These are phyloP conservation scores for Cyphomyrmex costatus DNA, from an alignment of 1,140 invertebrate species.

Conservation along the genomic window DNA sequence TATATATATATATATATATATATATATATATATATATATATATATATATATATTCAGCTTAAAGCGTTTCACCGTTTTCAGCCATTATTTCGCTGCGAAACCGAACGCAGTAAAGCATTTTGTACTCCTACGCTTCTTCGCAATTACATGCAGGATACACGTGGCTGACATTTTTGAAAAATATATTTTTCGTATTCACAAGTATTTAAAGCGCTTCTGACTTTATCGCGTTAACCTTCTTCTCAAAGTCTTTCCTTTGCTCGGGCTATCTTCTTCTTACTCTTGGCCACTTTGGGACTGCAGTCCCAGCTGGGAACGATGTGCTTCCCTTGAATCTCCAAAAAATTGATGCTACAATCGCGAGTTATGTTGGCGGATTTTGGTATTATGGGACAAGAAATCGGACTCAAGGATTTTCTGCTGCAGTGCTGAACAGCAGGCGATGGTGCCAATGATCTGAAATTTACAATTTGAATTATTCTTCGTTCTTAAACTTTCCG, in stretches of 20 bases:
- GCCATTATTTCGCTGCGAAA: conserved; percentile 13
- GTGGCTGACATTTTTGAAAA: neutral
- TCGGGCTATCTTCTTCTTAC: conserved; percentile 50
- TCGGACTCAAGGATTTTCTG: conserved; percentile 81
- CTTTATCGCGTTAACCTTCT: neutral
- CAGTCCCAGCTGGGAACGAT: conserved; percentile 57
- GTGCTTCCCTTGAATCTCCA: conserved; percentile 71
- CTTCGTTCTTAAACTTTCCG: neutral
- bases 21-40: neutral
- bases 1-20: neutral
- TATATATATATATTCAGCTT: neutral
- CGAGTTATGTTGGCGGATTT: conserved; percentile 55
- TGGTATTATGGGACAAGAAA: conserved; percentile 68
- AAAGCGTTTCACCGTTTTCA: conserved; percentile 49
- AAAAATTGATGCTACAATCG: conserved; percentile 22
- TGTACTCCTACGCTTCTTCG: conserved; percentile 14
- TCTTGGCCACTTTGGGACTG: conserved; percentile 29
- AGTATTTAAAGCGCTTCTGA: conserved; percentile 23
- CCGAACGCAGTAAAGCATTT: conserved; percentile 43
- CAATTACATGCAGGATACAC: conserved; percentile 1
- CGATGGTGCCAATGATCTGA: conserved; percentile 72
- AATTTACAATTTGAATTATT: conserved; percentile 49
- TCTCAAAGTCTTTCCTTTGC: conserved; percentile 30
- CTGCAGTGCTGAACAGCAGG: conserved; percentile 64
- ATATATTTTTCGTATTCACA: conserved; percentile 38